A percentile compares a stretch with the other conserved stretches of the same genome.
Conservation (phyloP, 2,888 invertebrate species). For the Patella pellucida region DNA sequence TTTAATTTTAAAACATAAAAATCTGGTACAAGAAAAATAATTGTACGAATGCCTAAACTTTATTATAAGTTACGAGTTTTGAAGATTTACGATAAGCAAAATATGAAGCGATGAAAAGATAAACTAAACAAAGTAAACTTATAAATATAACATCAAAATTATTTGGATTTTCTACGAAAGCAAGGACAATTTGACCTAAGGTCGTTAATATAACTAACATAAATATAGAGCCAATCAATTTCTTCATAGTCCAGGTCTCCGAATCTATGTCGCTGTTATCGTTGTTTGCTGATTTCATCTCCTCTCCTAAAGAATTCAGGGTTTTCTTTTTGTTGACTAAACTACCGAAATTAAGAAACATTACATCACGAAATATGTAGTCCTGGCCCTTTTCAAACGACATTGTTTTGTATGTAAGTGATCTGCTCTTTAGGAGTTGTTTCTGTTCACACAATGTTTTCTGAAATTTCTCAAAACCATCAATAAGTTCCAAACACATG, state of each 20-base stretch:
- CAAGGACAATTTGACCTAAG: conserved; percentile 6
- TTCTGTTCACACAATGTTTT: conserved; percentile 32
- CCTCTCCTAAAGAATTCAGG: background rate
- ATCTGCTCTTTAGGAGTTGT: conserved; percentile 36
- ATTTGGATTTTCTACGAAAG: conserved; percentile 18
- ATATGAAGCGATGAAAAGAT: conserved; percentile 39
- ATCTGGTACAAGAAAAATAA: no score
- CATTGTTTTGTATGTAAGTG: conserved; percentile 34
- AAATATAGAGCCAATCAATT: background rate
- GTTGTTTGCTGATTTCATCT: background rate
- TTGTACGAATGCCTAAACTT: no score
- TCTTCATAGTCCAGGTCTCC: background rate
- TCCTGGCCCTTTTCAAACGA: conserved; percentile 37
- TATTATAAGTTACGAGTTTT: no score
- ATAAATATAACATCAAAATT: conserved; percentile 28
- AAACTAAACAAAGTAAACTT: conserved; percentile 30
- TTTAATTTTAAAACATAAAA: no score
- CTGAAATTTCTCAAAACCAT: conserved; percentile 43
- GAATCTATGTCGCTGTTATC: background rate
- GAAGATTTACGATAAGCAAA: conserved; percentile 39
- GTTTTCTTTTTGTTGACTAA: background rate
- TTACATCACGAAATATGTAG: background rate
- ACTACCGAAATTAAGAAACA: conserved; percentile 2
- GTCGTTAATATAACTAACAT: conserved; percentile 24
- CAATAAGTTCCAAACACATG: conserved; percentile 54